These are phyloP conservation scores for Kuschelorhynchus macadamiae DNA, from an alignment of 2,888 invertebrate genomes.

Conservation along the genomic window DNA sequence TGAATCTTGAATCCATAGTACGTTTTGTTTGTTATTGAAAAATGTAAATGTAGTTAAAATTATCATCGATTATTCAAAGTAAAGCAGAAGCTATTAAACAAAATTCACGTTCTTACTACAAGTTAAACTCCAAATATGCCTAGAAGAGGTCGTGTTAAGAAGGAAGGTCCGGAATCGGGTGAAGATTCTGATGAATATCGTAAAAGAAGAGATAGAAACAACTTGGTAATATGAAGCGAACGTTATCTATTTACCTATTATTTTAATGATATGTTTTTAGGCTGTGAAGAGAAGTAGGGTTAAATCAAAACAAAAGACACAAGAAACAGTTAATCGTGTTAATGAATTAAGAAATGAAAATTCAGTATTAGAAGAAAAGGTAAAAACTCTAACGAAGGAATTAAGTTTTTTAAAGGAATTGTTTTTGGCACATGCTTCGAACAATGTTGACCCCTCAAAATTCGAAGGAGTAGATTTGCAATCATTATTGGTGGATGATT, in stretches of 20 bases:
- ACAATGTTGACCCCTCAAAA: constrained; percentile 70
- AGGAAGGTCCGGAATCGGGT: constrained; percentile 73
- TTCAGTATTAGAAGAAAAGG: constrained; percentile 84
- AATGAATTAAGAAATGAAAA: constrained; percentile 84
- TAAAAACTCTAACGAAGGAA: constrained; percentile 85
- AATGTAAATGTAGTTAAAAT: too few species aligned
- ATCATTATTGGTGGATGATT: constrained; percentile 72
- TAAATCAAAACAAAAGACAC: constrained; percentile 83
- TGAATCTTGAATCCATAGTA: too few species aligned
- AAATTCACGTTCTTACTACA: background rate
- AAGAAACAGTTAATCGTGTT: constrained; percentile 83
- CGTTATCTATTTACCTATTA: too few species aligned
- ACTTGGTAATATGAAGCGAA: constrained; percentile 72
- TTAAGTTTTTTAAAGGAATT: constrained; percentile 85
- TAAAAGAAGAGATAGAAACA: constrained; percentile 82
- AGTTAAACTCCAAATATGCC: constrained; percentile 57
- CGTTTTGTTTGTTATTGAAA: too few species aligned
- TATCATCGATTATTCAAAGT: too few species aligned
- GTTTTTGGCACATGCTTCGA: constrained; percentile 85
- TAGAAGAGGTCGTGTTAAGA: constrained; percentile 61
- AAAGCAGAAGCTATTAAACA: too few species aligned
- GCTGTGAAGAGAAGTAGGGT: constrained; percentile 87
- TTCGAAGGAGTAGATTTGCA: constrained; percentile 74
- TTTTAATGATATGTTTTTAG: constrained; percentile 66
- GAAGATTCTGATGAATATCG: constrained; percentile 80